Evolutionary conservation across 2,797 vertebrate species (phyloP), one percentile per base, ranked within the genome.

Genomic region (Peromyscus melanophrys): DNA sequence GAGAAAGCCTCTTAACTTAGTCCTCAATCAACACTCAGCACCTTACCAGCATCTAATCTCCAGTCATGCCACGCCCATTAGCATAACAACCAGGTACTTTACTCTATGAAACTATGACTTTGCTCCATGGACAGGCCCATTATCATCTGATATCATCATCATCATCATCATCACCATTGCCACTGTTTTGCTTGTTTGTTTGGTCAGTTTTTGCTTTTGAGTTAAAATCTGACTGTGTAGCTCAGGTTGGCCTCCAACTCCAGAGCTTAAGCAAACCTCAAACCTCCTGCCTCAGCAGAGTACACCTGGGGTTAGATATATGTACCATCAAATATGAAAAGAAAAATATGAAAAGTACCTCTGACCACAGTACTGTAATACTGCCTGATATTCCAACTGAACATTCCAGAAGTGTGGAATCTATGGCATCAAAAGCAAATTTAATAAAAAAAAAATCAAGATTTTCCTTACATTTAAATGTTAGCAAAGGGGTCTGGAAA

Each of bases 391-490:
- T 65, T 93, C 4, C 7, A 46, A 71, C 14, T 59, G 81, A 85
- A 89, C 17, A 49, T 49, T 84, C 78, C 69, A 77, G 31, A 84
- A 92, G 88, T 40, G 34, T 19, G 25, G 23, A 76, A 52, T 61
- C 73, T 52, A 6, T 40, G 55, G 43, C 59, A 87, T 65, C 52
- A 92, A 37, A 77, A 57, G 34, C 67, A 89, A 82, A 21, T 76
- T 2, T 12, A 40, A 43, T 88, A 46, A 31, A 67, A 31, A 65
- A 59, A 59, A 59, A 29, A 61, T n/a, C 77, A 88, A 63, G 21
- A 37, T 84, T 94, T 61, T 46, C 40, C 83, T 67, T 82, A 46
- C 29, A 57, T 78, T 61, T 82, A 77, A 81, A 91, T 81, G n/a
- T 57, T n/a, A 77, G 59, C 23, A 78, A 49, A 71, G 11, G 31